Base-by-base conservation (phyloP, 2,888 invertebrate species). In the Gasteruption jaculator region DNA sequence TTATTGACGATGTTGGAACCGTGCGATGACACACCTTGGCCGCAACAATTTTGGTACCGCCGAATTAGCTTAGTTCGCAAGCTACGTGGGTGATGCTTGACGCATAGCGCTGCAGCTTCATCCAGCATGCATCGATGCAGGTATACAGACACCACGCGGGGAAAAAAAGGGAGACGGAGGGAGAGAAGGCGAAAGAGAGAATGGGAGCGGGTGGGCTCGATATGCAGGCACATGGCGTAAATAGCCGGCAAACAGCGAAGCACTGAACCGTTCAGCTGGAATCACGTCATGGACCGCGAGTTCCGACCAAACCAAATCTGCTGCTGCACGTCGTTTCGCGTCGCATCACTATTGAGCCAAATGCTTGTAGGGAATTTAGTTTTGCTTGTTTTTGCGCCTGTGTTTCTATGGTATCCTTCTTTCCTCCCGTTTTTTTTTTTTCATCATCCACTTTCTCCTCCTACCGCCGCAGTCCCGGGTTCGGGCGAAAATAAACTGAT, bases 231-330 rank as follows among this genome's bases (percentile, higher is more conserved):
- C 47, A 42, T 45, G 44, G 45, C 50, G 52, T 57, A 58, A 58
- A 59, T 59, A 56, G 58, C 54, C 50, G 56, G 51, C 56, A 57
- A 57, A 56, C 57, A 57, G 46, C 50, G 49, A 47, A 32, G 52
- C 58, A 55, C 33, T 48, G 52, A 48, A 56, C 54, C 57, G 57
- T 59, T 61, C 60, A 57, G 39, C 51, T 54, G 57, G 58, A 59
- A 59, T 57, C 51, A 47, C 55, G 56, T 56, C 57, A 55, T 46
- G 57, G 53, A 58, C 55, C 57, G 45, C 53, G 52, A 49, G 48
- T 41, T 41, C 46, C 49, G 49, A 46, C 38, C 42, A 36, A 44
- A 26, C 43, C 24, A 36, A 44, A 26, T 42, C 24, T 26, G 24
- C n/a, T 38, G 32, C 37, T 36, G 39, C 37, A 39, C 18, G 39